Conservation (phyloP, 2,113 vertebrate species). For the Phoenicopterus ruber region DNA sequence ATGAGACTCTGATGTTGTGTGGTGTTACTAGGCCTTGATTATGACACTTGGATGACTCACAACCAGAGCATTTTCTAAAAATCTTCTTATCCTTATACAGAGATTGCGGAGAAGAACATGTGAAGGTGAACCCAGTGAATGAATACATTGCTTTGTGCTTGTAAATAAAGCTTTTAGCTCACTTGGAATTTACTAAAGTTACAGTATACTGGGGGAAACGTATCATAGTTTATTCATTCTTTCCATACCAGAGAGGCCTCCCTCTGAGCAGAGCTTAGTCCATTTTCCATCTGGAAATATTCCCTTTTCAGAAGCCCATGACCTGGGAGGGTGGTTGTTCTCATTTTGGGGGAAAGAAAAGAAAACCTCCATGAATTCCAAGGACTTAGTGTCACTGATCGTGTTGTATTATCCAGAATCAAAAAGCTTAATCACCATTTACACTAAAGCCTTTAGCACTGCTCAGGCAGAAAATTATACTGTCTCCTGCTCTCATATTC, state of each 20-base stretch:
- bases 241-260: conserved; percentile 16
- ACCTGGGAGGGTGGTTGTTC: not conserved
- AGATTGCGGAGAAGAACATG: not conserved
- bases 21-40: not conserved
- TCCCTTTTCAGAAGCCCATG: not conserved
- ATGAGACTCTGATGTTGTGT: not conserved
- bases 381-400: not conserved
- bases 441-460: not conserved
- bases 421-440: not conserved
- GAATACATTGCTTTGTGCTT: not conserved
- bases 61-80: conserved; percentile 5
- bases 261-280: not conserved
- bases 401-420: not conserved
- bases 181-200: conserved; percentile 24
- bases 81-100: not conserved
- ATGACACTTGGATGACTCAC: conserved; percentile 11
- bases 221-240: conserved; percentile 27
- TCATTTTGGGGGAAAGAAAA: not conserved
- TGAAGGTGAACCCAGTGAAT: not conserved
- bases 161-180: not conserved
- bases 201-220: not conserved
- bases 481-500: not conserved
- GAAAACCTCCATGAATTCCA: conserved; percentile 15
- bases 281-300: conserved; percentile 11
- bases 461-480: not conserved